A percentile compares a stretch with the other conserved stretches of the same genome.
Conservation (phyloP, 2,888 invertebrate genomes). For the Copidosoma aretas region DNA sequence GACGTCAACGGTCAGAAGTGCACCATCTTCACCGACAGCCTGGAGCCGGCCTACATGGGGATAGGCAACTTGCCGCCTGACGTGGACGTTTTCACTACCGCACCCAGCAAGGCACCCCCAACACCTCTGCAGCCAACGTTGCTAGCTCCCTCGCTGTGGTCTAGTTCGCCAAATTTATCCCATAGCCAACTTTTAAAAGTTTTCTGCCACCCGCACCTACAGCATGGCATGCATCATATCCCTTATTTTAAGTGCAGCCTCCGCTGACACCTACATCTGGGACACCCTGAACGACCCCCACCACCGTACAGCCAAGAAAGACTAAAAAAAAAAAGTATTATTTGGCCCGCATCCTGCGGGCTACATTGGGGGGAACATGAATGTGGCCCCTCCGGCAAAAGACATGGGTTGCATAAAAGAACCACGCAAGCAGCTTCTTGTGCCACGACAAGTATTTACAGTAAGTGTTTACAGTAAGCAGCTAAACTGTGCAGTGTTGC, state of each 20-base stretch:
- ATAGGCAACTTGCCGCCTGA: background rate
- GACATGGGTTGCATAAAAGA: too few relatives aligned
- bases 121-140: background rate
- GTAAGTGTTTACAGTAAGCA: too few relatives aligned
- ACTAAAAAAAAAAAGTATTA: background rate
- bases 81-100: background rate
- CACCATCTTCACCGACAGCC: background rate
- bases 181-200: background rate
- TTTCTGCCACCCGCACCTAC: background rate
- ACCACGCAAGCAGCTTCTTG: too few relatives aligned
- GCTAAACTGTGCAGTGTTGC: too few relatives aligned
- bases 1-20: constrained; percentile 12
- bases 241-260: background rate
- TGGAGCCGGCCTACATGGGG: constrained; percentile 6
- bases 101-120: background rate
- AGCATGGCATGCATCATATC: background rate
- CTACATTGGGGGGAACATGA: constrained; percentile 1
- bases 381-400: too few relatives aligned
- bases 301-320: background rate
- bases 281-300: background rate
- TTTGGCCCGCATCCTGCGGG: background rate
- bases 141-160: too few relatives aligned
- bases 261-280: background rate
- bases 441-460: too few relatives aligned
- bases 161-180: background rate